Conservation (phyloP, 2,113 vertebrate species). For the Oreochromis aureus region DNA sequence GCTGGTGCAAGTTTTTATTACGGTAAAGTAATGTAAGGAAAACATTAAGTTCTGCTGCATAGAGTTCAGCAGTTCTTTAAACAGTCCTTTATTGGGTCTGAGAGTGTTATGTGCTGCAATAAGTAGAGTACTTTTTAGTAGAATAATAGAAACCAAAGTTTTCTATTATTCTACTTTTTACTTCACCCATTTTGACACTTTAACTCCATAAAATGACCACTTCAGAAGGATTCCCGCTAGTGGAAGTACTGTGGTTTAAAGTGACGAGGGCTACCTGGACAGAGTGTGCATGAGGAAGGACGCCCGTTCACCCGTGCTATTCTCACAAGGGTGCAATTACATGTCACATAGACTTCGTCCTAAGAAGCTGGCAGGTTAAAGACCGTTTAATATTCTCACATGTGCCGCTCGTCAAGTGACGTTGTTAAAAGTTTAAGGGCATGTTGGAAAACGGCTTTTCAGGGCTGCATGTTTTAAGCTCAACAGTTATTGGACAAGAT, state of each 20-base stretch:
- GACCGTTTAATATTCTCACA: not conserved
- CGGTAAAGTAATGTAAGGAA: not conserved
- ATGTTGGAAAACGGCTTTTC: not conserved
- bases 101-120: not conserved
- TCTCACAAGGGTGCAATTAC: not conserved
- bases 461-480: not conserved
- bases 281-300: not conserved
- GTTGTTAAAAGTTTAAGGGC: not conserved
- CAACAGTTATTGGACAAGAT: not conserved
- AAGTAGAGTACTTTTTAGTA: not conserved
- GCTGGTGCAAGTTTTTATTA: not conserved
- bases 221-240: not conserved
- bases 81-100: not conserved
- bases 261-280: not conserved
- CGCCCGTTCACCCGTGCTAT: not conserved
- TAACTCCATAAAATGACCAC: not conserved
- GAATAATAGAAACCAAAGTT: not conserved
- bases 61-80: not conserved
- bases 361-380: not conserved
- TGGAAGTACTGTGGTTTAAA: not conserved
- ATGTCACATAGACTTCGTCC: not conserved
- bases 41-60: not conserved
- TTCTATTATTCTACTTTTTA: not conserved
- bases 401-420: not conserved
- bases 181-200: not conserved